Evolutionary conservation across 2,888 invertebrate genomes (phyloP).

Genomic region (Drosophila mimica): DNA sequence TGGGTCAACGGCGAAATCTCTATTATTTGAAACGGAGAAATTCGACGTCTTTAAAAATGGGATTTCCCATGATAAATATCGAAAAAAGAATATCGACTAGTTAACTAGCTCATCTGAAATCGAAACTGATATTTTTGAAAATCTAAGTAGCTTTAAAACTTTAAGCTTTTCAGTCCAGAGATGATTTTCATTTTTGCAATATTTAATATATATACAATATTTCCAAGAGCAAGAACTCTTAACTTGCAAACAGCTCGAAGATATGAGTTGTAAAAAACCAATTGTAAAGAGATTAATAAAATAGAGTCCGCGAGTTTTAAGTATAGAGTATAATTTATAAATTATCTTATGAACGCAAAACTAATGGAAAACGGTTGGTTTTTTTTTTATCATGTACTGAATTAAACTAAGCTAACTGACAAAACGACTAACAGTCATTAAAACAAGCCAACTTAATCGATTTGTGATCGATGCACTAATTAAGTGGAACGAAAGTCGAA

Average conservation of each 20-base stretch:
- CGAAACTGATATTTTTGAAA: not conserved
- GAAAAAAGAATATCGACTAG: not conserved
- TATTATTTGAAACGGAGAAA: not conserved
- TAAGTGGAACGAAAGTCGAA: conserved; percentile 3
- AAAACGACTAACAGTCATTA: not conserved
- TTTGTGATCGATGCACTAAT: conserved; percentile 9
- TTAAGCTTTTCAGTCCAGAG: not conserved
- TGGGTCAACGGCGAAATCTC: conserved; percentile 5
- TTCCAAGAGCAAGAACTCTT: not conserved
- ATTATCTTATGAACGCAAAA: not conserved
- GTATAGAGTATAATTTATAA: not conserved
- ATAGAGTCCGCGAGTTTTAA: not conserved
- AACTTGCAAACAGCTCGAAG: not conserved
- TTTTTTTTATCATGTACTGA: not conserved
- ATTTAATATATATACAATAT: not conserved
- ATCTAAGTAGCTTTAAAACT: not conserved
- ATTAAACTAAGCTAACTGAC: conserved; percentile 6
- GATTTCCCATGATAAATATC: conserved; percentile 1
- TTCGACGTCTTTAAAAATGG: not conserved
- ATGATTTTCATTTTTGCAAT: not conserved
- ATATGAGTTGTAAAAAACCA: not conserved
- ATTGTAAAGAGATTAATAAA: not conserved
- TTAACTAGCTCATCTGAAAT: not conserved
- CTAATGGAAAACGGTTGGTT: not conserved
- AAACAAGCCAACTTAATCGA: not conserved